phyloP scores from a whole-genome alignment of 92 coral and sea anemone species.

The Parazoanthus swiftii region DNA sequence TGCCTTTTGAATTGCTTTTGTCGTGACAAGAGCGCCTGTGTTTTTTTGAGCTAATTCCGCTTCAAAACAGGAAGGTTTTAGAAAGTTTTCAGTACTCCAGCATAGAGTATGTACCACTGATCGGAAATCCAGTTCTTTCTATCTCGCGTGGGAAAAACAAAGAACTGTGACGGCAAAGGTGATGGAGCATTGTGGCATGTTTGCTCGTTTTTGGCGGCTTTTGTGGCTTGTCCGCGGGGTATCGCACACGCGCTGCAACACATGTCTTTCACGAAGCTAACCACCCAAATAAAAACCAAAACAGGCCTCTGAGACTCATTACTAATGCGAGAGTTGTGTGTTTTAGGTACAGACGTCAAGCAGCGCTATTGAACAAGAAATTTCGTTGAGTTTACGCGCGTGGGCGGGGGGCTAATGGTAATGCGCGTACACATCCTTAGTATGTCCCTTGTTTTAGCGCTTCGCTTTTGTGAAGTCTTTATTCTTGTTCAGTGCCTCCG shows the following conservation, averaged over 20 bases:
- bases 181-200: slow-evolving; percentile 27
- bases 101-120: slow-evolving; percentile 38
- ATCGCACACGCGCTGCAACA: slow-evolving; percentile 24
- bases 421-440: slow-evolving; percentile 17
- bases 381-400: slow-evolving; percentile 29
- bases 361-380: slow-evolving; percentile 36
- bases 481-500: slow-evolving; percentile 35
- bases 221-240: slow-evolving; percentile 29
- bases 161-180: slow-evolving; percentile 14
- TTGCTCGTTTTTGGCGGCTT: slow-evolving; percentile 24
- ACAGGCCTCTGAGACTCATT: slow-evolving; percentile 39
- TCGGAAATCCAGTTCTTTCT: slow-evolving; percentile 39
- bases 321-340: slow-evolving; percentile 39
- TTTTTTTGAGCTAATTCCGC: not conserved
- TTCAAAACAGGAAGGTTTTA: slow-evolving; percentile 40
- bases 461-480: slow-evolving; percentile 32
- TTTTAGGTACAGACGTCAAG: slow-evolving; percentile 37
- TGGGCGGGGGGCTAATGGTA: slow-evolving; percentile 28
- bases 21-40: slow-evolving; percentile 1
- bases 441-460: slow-evolving; percentile 17
- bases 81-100: slow-evolving; percentile 32
- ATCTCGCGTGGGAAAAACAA: slow-evolving; percentile 43
- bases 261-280: slow-evolving; percentile 35
- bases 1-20: not conserved
- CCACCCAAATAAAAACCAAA: slow-evolving; percentile 36